Percentiles rank a stretch among this genome's conserved stretches.
phyloP scores from a whole-genome alignment of 2,888 invertebrate genomes.

The Plagiodera versicolora region DNA sequence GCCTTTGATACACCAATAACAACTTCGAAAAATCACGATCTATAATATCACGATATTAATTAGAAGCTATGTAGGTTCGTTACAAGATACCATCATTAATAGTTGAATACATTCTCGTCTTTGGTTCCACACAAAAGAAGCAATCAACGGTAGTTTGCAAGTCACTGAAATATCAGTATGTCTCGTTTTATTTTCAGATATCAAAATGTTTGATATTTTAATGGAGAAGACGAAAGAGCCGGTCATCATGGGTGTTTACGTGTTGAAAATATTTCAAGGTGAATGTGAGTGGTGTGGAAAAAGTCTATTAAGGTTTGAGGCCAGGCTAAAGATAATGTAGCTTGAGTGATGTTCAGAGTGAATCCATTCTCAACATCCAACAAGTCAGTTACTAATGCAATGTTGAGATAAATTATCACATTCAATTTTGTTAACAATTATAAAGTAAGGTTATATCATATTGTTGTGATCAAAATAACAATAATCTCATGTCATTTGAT shows the following conservation, averaged over 20 bases:
- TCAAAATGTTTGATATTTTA: constrained; percentile 4
- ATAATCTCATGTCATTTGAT: too few species aligned
- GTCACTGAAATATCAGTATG: constrained; percentile 34
- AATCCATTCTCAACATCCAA: too few species aligned
- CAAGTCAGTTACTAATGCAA: too few species aligned
- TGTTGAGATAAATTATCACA: too few species aligned
- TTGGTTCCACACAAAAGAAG: constrained; percentile 40
- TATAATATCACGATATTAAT: too few species aligned
- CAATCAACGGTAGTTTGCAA: constrained; percentile 42
- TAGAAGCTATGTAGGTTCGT: background rate
- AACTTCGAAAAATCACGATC: background rate
- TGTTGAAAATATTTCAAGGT: background rate
- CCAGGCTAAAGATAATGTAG: too few species aligned
- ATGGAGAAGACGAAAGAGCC: background rate
- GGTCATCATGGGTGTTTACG: background rate
- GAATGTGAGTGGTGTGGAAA: background rate
- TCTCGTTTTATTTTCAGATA: background rate
- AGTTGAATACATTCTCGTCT: constrained; percentile 23
- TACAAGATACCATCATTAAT: constrained; percentile 28
- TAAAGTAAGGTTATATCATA: too few species aligned
- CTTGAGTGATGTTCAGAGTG: too few species aligned
- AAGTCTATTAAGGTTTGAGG: too few species aligned
- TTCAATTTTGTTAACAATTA: too few species aligned
- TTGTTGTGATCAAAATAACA: too few species aligned
- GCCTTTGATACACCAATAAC: background rate